phyloP scores from a whole-genome alignment of 2,797 vertebrate genomes.

The Diglossa cyanea region DNA sequence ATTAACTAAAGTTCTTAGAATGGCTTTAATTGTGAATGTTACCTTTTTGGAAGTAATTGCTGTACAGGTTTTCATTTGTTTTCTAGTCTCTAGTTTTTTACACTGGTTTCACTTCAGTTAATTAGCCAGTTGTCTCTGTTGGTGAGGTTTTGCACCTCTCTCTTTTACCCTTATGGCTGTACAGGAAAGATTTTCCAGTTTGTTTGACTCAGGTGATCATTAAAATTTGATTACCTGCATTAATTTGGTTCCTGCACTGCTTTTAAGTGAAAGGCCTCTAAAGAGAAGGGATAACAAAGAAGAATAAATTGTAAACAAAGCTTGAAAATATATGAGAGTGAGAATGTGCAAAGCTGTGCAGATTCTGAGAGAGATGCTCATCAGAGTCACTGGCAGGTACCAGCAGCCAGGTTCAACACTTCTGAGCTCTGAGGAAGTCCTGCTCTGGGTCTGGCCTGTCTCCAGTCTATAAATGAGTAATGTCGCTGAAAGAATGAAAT shows the following conservation, averaged over 20 bases:
- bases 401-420: neutral
- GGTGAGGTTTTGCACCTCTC: slow-evolving; percentile 13
- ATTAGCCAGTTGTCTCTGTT: slow-evolving; percentile 63
- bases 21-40: slow-evolving; percentile 68
- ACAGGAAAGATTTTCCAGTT: slow-evolving; percentile 37
- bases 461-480: neutral
- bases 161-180: slow-evolving; percentile 28
- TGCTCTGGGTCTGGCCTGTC: neutral
- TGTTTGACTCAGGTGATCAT: slow-evolving; percentile 36
- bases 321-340: neutral
- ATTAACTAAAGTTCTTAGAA: slow-evolving; percentile 67
- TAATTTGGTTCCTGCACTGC: neutral
- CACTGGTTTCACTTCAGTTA: slow-evolving; percentile 53
- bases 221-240: slow-evolving; percentile 51
- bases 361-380: neutral
- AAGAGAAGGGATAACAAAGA: neutral
- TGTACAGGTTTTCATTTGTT: slow-evolving; percentile 38
- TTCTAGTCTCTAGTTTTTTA: slow-evolving; percentile 20
- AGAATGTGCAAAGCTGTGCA: neutral
- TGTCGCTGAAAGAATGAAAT: neutral
- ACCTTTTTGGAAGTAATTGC: slow-evolving; percentile 66
- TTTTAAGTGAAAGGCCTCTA: slow-evolving; percentile 13
- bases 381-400: neutral
- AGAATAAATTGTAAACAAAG: neutral
- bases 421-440: neutral